Base-by-base conservation (phyloP, 2,113 vertebrate genomes). In the Campylorhamphus procurvoides region DNA sequence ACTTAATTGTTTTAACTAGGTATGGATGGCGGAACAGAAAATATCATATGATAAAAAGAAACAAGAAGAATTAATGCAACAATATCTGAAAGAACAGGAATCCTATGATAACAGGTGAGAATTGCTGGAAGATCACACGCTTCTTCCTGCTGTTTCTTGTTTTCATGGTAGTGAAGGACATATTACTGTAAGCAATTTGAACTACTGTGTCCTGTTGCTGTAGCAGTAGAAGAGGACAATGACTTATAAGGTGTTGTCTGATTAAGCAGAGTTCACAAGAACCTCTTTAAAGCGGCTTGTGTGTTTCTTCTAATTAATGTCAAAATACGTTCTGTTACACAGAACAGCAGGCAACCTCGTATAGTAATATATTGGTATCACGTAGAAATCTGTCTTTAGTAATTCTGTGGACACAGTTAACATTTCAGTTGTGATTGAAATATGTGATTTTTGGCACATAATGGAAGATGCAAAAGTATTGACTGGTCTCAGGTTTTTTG, bases 21-120 rank as follows among this genome's bases (percentile, higher is more conserved):
- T 99, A 98, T 99, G 99, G 99, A 99, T 99, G 96, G 99, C 99
- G 31, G 99, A 99, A 92, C 99, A 99, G 97, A 99, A 99, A 96
- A 98, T 99, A 89, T 99, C 98, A 1, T 99, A 99, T 84, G 99
- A 99, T 53, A 99, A 99, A 97, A 99, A 98, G 96, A 99, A 99
- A 96, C 99, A 99, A 95, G 99, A 99, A 96, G 99, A 99, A 58
- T 97, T 99, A 81, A 99, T 99, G 99, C 98, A 99, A 90, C 99
- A 99, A 5, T 99, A 99, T 77, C 92, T 99, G 93, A 99, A 99
- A 96, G 99, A 99, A 91, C 99, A 99, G 96, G 99, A 99, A 23
- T 99, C 98, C 4, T 99, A 99, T 96, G 99, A 99, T 97, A 99
- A 99, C 95, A 99, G 99, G 99, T 99, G 58, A 97, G 96, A 97